Base-by-base conservation (phyloP, 2,113 vertebrate species). In the Numenius arquata region DNA sequence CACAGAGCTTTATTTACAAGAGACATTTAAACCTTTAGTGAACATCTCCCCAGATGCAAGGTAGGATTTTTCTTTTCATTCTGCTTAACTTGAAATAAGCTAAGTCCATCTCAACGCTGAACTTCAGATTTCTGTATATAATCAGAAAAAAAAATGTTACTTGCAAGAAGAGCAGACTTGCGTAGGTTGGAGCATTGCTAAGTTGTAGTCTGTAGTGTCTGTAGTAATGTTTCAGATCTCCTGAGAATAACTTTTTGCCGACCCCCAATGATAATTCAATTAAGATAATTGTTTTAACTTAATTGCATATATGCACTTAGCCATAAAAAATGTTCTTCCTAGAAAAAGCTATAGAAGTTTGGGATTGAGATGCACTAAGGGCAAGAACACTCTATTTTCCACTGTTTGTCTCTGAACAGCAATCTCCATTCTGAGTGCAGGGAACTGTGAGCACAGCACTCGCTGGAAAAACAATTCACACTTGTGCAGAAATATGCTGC, bases 21-120 rank as follows among this genome's bases (percentile, higher is more conserved):
- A 99, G 98, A 99, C 99, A 18, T 99, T 99, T 98, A 99, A 99
- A 94, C 99, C 99, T 96, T 99, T 99, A 98, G 99, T 99, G 96
- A 99, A 99, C 98, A 99, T 99, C 96, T 99, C 99, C 94, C 99
- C 99, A 89, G 99, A 99, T 95, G 99, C 99, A 98, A 99, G 99
- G 99, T 99, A 98, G 91, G 96, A 82, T 47, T 88, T 77, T 32
- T 36, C 91, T 89, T 94, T 95, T 58, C 85, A 27, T 11, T 85
- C 80, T 88, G 53, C 85, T 78, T 84, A 50, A n/a, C 36, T 86
- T 81, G 82, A 67, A 85, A 70, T 79, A 73, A 79, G 38, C 34
- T 30, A 78, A 67, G 6, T 5, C 17, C 2, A 2, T 90, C n/a
- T 93, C 65, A 68, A 36, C 53, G 38, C 19, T 92, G 62, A 77